These are phyloP conservation scores for Tenrec ecaudatus DNA, from an alignment of 2,113 vertebrate species.

Conservation along the genomic window DNA sequence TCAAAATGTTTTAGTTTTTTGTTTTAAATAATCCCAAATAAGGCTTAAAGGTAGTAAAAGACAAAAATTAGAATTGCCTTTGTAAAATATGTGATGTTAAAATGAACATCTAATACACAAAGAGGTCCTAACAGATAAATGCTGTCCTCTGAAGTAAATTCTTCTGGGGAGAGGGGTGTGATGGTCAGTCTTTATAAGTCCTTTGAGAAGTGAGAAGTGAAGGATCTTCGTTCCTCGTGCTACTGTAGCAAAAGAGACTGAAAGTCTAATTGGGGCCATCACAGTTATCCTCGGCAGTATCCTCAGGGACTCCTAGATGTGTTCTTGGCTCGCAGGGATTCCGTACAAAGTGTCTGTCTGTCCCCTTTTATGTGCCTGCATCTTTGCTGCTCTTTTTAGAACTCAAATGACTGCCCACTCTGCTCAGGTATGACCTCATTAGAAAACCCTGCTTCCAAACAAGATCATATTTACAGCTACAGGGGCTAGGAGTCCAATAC, in stretches of 20 bases:
- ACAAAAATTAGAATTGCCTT: too few relatives aligned
- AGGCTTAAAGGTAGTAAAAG: slow-evolving; percentile 14
- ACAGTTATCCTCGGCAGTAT: background rate
- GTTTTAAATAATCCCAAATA: slow-evolving; percentile 54
- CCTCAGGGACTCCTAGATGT: background rate
- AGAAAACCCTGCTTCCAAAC: background rate
- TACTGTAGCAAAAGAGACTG: background rate
- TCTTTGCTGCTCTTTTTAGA: background rate
- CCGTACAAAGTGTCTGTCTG: background rate
- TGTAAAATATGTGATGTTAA: slow-evolving; percentile 16
- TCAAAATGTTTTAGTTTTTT: slow-evolving; percentile 27
- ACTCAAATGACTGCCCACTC: background rate
- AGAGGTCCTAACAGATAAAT: background rate
- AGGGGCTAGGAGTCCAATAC: background rate
- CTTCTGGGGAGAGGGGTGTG: too few relatives aligned
- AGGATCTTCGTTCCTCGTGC: background rate
- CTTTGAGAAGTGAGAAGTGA: background rate
- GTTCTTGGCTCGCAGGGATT: background rate
- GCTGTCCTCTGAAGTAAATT: background rate
- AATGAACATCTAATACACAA: background rate
- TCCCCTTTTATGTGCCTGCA: background rate
- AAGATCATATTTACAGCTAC: background rate
- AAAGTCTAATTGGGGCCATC: background rate
- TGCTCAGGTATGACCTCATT: background rate
- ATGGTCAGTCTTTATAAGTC: background rate